A percentile compares a stretch with the other conserved stretches of the same genome.
phyloP scores from a whole-genome alignment of 2,113 vertebrate genomes.

The Psittacara wagleri region DNA sequence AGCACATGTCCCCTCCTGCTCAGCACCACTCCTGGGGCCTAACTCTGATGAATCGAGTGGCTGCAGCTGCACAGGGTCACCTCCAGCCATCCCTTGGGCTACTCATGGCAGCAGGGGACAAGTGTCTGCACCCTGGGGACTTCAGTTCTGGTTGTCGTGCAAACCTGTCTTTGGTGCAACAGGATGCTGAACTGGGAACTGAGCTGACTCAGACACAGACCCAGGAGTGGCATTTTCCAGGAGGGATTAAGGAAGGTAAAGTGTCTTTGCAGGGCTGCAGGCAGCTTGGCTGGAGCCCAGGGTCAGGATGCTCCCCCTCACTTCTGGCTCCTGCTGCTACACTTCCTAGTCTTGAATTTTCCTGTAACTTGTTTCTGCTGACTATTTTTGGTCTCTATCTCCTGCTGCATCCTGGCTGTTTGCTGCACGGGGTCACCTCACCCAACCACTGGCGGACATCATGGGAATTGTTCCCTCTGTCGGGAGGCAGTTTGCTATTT shows the following conservation, averaged over 20 bases:
- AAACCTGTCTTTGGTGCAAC: not conserved
- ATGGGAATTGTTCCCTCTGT: too few species aligned
- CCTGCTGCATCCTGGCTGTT: not conserved
- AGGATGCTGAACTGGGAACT: not conserved
- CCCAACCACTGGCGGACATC: not conserved
- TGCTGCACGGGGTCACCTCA: not conserved
- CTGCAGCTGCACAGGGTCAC: not conserved
- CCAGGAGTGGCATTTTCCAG: not conserved
- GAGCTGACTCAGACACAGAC: not conserved
- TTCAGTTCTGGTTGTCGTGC: not conserved
- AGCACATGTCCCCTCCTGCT: not conserved
- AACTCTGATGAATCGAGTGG: accelerated
- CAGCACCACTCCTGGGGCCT: accelerated
- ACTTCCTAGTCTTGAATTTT: not conserved
- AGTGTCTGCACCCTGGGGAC: not conserved
- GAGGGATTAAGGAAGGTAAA: not conserved
- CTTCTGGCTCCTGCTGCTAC: not conserved
- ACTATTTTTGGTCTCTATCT: not conserved
- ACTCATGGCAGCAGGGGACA: not conserved
- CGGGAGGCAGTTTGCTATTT: not conserved
- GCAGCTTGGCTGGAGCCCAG: not conserved
- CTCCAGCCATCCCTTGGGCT: not conserved
- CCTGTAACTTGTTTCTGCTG: not conserved
- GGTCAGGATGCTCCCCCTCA: not conserved
- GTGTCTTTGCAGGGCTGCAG: not conserved